Percentiles rank a stretch among this genome's conserved stretches.
phyloP scores from a whole-genome alignment of 92 coral and sea anemone species.

The Phenganax subtilis region DNA sequence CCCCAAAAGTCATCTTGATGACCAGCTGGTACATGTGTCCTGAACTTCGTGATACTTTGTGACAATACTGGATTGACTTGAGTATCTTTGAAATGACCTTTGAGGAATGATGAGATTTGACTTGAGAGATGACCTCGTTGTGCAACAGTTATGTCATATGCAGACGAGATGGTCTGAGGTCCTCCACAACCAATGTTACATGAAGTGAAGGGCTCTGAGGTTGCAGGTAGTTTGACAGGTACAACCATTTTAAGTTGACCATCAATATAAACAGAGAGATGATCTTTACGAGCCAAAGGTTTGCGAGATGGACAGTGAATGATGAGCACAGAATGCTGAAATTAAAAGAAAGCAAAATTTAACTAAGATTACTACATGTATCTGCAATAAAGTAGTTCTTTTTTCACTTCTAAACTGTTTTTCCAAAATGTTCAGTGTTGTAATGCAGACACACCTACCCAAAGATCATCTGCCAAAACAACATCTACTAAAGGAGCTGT shows the following conservation, averaged over 20 bases:
- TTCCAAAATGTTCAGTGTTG: background rate
- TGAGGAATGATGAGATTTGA: slow-evolving; percentile 44
- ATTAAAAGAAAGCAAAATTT: slow-evolving; percentile 1
- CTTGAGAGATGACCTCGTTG: slow-evolving; percentile 35
- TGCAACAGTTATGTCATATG: background rate
- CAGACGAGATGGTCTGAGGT: slow-evolving; percentile 52
- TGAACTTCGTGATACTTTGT: slow-evolving; percentile 50
- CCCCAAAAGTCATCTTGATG: slow-evolving; percentile 93
- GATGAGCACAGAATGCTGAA: slow-evolving; percentile 76
- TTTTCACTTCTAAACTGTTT: background rate
- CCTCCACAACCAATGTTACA: slow-evolving; percentile 87
- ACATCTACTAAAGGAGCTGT: slow-evolving; percentile 70
- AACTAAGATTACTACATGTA: background rate
- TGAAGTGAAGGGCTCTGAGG: slow-evolving; percentile 73
- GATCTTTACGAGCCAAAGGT: slow-evolving; percentile 72
- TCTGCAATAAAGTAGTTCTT: background rate
- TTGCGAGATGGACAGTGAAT: slow-evolving; percentile 75
- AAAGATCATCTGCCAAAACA: slow-evolving; percentile 61
- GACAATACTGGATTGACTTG: slow-evolving; percentile 34
- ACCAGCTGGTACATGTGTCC: slow-evolving; percentile 47
- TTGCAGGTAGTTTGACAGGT: slow-evolving; percentile 73
- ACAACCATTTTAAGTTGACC: slow-evolving; percentile 57
- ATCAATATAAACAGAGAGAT: slow-evolving; percentile 74
- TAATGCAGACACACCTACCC: slow-evolving; percentile 55
- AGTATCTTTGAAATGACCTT: slow-evolving; percentile 57